Evolutionary conservation across 2,113 vertebrate species (phyloP).

Genomic region (Bubo blakistoni): DNA sequence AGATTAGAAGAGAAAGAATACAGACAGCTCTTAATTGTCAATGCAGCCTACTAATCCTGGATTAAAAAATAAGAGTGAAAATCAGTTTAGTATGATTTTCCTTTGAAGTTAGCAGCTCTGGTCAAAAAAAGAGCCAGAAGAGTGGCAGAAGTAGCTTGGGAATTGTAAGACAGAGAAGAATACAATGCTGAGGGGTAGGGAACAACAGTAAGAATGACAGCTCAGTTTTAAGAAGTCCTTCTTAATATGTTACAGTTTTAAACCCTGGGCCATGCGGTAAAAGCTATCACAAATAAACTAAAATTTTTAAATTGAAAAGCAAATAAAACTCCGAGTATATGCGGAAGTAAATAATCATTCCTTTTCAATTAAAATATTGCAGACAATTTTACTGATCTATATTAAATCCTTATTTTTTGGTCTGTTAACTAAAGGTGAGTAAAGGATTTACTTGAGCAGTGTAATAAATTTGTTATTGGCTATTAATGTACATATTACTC

Average conservation of each 20-base stretch:
- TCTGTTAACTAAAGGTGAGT: neutral
- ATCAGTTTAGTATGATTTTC: neutral
- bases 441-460: neutral
- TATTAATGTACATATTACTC: neutral
- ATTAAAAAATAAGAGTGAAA: neutral
- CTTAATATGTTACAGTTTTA: neutral
- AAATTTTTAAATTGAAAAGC: neutral
- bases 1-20: slow-evolving; percentile 15
- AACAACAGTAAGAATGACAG: neutral
- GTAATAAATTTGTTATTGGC: neutral
- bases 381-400: neutral
- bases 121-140: neutral
- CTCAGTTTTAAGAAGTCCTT: neutral
- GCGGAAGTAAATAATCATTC: neutral
- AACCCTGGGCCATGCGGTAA: neutral
- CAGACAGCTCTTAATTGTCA: neutral
- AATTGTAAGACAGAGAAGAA: neutral
- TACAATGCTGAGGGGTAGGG: fast-evolving
- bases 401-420: neutral
- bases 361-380: neutral
- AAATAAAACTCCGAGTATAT: neutral
- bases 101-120: neutral
- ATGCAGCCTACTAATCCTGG: neutral
- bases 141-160: neutral
- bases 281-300: neutral